A percentile compares a stretch with the other conserved stretches of the same genome.
Evolutionary conservation across 2,888 invertebrate genomes (phyloP).

Genomic region (Papilio protenor): DNA sequence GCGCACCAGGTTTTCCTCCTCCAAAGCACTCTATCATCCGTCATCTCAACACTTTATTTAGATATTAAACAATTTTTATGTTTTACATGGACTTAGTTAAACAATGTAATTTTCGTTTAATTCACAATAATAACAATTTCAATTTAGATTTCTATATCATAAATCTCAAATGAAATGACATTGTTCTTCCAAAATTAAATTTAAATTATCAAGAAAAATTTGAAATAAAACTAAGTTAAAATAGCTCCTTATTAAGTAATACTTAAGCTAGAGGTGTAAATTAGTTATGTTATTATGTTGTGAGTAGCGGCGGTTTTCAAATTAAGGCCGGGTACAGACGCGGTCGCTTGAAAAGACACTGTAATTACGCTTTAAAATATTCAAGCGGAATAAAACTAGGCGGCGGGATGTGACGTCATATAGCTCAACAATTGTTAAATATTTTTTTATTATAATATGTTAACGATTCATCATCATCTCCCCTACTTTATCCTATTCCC

Average conservation of each 20-base stretch:
- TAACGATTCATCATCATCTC: no score
- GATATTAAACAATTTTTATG: neutral
- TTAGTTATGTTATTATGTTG: slow-evolving; percentile 33
- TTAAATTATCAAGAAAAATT: neutral
- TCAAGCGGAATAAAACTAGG: slow-evolving; percentile 41
- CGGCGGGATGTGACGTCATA: slow-evolving; percentile 33
- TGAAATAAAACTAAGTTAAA: neutral
- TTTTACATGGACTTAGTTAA: no score
- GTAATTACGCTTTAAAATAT: slow-evolving; percentile 44
- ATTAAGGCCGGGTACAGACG: slow-evolving; percentile 36
- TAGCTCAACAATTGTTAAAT: neutral
- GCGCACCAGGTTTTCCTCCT: no score
- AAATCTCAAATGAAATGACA: neutral
- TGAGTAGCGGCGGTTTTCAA: slow-evolving; percentile 35
- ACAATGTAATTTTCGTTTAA: no score
- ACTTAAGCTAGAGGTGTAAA: slow-evolving; percentile 23
- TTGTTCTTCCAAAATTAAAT: neutral
- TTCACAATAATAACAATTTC: no score
- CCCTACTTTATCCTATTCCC: no score
- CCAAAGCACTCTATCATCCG: no score
- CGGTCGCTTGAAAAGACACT: slow-evolving; percentile 41
- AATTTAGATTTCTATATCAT: neutral
- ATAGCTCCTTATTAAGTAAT: slow-evolving; percentile 1
- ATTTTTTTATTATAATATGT: neutral
- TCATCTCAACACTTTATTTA: no score